These are phyloP conservation scores for Sarcophaga bullata DNA, from an alignment of 1,140 invertebrate genomes.

Conservation along the genomic window DNA sequence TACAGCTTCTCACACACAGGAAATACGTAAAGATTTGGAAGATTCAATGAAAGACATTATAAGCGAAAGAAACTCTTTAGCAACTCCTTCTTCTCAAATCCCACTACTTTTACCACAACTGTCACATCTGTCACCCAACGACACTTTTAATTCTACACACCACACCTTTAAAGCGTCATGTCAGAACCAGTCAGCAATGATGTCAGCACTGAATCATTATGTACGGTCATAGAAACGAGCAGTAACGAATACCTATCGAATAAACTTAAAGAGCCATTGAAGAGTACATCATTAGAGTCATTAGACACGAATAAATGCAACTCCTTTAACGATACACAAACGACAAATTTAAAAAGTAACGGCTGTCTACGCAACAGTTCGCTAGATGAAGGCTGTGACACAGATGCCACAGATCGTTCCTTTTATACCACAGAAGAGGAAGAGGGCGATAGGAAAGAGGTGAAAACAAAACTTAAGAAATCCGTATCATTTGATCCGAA, in stretches of 20 bases:
- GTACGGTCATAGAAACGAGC: slow-evolving; percentile 45
- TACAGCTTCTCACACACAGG: slow-evolving; percentile 25
- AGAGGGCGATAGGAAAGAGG: background rate
- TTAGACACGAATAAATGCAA: slow-evolving; percentile 35
- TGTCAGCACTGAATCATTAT: slow-evolving; percentile 45
- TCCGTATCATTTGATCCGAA: slow-evolving; percentile 60
- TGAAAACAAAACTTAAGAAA: slow-evolving; percentile 52
- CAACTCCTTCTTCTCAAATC: background rate
- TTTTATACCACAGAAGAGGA: slow-evolving; percentile 17
- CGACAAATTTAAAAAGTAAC: slow-evolving; percentile 21
- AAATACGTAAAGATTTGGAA: slow-evolving; percentile 18
- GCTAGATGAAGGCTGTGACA: slow-evolving; percentile 43
- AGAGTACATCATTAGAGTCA: slow-evolving; percentile 24
- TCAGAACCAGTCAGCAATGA: slow-evolving; percentile 44
- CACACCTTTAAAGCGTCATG: slow-evolving; percentile 39
- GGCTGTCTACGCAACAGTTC: slow-evolving; percentile 31
- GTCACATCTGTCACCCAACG: background rate
- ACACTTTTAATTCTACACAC: background rate
- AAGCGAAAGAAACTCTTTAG: slow-evolving; percentile 27
- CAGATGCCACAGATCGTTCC: slow-evolving; percentile 39
- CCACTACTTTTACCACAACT: background rate
- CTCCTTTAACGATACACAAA: background rate
- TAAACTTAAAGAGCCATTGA: slow-evolving; percentile 28
- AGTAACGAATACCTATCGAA: slow-evolving; percentile 35
- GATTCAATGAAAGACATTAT: slow-evolving; percentile 39